These are phyloP conservation scores for Fragum sueziense DNA, from an alignment of 2,888 invertebrate species.

Conservation along the genomic window DNA sequence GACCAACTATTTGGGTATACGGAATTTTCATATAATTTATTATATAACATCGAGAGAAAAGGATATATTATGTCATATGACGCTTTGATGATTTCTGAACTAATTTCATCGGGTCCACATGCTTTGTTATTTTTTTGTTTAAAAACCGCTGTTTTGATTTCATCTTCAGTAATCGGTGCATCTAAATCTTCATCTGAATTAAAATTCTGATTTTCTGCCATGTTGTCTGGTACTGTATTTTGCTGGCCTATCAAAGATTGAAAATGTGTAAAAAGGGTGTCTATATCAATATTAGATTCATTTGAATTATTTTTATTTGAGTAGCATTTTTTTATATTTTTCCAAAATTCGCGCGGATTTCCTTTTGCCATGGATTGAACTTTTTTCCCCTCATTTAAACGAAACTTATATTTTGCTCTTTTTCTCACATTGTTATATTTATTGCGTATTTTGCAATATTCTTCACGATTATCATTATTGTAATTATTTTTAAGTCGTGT, in stretches of 20 bases:
- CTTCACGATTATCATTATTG: too few species aligned
- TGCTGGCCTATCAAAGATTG: background rate
- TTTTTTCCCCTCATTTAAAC: too few species aligned
- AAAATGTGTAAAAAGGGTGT: background rate
- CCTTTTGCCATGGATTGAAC: too few species aligned
- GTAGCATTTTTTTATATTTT: too few species aligned
- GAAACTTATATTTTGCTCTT: too few species aligned
- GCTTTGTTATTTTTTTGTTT: slow-evolving; percentile 6
- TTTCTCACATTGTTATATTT: too few species aligned
- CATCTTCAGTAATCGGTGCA: slow-evolving; percentile 3
- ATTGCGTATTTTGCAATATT: too few species aligned
- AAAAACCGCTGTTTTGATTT: slow-evolving; percentile 9
- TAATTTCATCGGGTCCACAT: background rate
- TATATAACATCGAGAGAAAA: background rate
- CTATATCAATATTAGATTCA: background rate
- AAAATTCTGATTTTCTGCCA: background rate
- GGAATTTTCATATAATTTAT: background rate
- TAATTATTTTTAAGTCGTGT: too few species aligned
- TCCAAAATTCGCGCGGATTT: too few species aligned
- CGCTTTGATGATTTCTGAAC: slow-evolving; percentile 7
- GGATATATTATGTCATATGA: background rate
- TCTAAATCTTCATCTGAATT: background rate
- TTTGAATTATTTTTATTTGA: too few species aligned
- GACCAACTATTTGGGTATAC: background rate
- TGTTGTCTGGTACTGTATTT: background rate